These are phyloP conservation scores for Neria commutata DNA, from an alignment of 2,888 invertebrate species.

Conservation along the genomic window DNA sequence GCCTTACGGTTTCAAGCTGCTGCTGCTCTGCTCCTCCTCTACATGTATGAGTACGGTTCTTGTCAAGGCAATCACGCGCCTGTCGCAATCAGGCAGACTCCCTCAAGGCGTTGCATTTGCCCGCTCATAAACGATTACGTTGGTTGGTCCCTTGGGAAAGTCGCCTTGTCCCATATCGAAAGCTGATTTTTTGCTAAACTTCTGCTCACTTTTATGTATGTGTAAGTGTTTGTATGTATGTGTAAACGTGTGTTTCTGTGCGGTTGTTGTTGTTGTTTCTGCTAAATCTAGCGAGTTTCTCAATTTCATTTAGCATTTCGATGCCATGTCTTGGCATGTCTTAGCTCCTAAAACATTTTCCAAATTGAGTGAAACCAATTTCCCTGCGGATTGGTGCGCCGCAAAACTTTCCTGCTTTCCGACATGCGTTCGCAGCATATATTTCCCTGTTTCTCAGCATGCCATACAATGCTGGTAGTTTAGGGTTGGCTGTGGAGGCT, in stretches of 20 bases:
- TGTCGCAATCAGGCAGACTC: slow-evolving; percentile 25
- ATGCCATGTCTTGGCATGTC: slow-evolving; percentile 40
- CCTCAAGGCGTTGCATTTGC: slow-evolving; percentile 41
- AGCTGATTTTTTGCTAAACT: slow-evolving; percentile 6
- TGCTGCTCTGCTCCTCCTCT: too few species aligned
- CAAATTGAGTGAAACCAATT: slow-evolving; percentile 51
- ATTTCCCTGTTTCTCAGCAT: background rate
- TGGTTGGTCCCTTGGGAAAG: slow-evolving; percentile 46
- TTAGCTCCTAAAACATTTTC: slow-evolving; percentile 39
- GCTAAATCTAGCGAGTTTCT: slow-evolving; percentile 22
- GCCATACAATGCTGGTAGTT: too few species aligned
- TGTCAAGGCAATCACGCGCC: too few species aligned
- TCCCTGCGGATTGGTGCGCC: slow-evolving; percentile 42
- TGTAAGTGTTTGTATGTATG: background rate
- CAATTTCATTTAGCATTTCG: slow-evolving; percentile 13
- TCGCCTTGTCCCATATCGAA: background rate
- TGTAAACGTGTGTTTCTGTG: slow-evolving; percentile 9
- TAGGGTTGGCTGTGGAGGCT: too few species aligned
- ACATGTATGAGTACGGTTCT: too few species aligned
- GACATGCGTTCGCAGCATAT: background rate
- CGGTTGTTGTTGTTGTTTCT: slow-evolving; percentile 15
- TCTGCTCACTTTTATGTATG: too few species aligned
- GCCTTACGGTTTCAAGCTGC: too few species aligned
- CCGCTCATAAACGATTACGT: slow-evolving; percentile 50
- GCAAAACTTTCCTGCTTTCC: slow-evolving; percentile 30